Conservation (phyloP, 2,888 invertebrate species). For the Thecophora atra region DNA sequence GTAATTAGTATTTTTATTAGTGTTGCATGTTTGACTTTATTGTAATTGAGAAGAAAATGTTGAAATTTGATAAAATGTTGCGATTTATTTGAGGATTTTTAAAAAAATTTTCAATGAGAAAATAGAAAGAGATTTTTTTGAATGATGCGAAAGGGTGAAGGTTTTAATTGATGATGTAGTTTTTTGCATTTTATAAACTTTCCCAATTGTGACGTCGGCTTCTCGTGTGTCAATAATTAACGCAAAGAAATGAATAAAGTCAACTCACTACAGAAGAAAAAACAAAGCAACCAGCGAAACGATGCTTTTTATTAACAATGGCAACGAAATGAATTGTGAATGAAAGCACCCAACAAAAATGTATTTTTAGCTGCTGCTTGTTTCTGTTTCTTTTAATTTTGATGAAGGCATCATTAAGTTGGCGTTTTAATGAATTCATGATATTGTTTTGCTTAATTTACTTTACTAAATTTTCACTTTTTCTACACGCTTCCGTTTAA, state of each 20-base stretch:
- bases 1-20: no score
- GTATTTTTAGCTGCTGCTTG: not conserved
- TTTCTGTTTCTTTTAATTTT: not conserved
- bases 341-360: slow-evolving; percentile 3
- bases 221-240: not conserved
- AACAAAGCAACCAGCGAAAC: not conserved
- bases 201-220: not conserved
- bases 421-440: not conserved
- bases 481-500: not conserved
- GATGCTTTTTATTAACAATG: no score
- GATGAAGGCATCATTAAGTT: not conserved
- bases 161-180: no score
- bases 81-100: not conserved
- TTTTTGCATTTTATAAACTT: not conserved
- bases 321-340: not conserved
- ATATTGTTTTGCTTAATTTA: not conserved
- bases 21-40: no score
- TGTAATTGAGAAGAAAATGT: no score
- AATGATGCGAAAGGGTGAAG: no score
- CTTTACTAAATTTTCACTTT: slow-evolving; percentile 10
- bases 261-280: not conserved
- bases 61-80: not conserved
- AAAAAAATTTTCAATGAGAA: not conserved
- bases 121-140: not conserved
- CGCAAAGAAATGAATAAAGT: not conserved